Conservation (phyloP, 2,113 vertebrate species). For the Anseranas semipalmata region DNA sequence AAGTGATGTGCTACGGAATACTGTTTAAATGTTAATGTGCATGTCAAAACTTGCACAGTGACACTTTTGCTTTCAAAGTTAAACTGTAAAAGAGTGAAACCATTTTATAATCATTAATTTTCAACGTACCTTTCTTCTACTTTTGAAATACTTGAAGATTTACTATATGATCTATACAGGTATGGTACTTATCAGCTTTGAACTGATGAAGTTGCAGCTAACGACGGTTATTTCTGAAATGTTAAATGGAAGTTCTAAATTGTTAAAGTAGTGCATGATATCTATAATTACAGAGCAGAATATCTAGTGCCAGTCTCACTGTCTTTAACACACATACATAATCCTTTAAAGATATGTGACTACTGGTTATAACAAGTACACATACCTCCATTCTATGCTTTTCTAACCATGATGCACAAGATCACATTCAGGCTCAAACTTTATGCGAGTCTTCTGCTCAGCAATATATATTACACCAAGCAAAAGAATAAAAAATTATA, state of each 20-base stretch:
- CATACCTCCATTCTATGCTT: neutral
- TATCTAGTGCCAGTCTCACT: neutral
- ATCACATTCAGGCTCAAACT: neutral
- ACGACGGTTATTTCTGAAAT: constrained; percentile 10
- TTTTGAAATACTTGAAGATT: neutral
- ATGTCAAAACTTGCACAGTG: neutral
- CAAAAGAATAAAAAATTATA: neutral
- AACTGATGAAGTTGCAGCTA: neutral
- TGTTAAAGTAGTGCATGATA: constrained; percentile 25
- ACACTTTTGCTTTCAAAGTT: neutral
- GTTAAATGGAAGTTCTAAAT: constrained; percentile 4
- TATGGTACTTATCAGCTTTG: neutral
- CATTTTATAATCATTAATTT: neutral
- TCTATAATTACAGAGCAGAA: neutral
- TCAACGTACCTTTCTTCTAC: neutral
- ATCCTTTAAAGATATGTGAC: neutral
- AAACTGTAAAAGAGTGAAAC: neutral
- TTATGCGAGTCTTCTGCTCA: neutral
- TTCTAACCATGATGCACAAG: neutral
- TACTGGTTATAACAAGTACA: neutral
- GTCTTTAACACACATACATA: neutral
- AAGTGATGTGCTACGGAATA: neutral
- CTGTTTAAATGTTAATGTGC: neutral
- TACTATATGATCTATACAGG: neutral
- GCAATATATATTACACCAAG: neutral